Percentiles rank a stretch among this genome's conserved stretches.
Conservation (phyloP, 2,797 vertebrate genomes). For the Pipistrellus kuhlii region DNA sequence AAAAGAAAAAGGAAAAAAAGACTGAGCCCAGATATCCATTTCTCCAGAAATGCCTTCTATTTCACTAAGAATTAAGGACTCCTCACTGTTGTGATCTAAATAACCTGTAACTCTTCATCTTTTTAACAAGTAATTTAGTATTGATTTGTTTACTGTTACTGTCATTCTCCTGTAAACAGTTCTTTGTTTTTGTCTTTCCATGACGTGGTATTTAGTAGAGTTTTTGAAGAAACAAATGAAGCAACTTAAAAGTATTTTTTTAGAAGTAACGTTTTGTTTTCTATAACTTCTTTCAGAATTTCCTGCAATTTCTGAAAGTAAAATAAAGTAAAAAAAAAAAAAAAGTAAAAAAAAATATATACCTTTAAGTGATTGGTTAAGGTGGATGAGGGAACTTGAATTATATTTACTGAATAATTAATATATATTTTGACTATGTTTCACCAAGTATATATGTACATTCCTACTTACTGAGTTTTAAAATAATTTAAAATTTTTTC, state of each 20-base stretch:
- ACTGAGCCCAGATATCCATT: background rate
- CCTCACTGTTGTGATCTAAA: background rate
- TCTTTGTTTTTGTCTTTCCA: constrained; percentile 15
- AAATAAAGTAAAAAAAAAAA: constrained; percentile 19
- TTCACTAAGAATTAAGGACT: background rate
- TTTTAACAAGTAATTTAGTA: background rate
- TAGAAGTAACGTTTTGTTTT: background rate
- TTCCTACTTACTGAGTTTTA: constrained; percentile 3
- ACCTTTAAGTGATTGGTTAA: background rate
- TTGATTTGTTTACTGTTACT: background rate
- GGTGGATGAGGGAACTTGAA: background rate
- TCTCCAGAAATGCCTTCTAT: background rate
- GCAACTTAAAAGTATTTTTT: background rate
- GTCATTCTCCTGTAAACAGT: background rate
- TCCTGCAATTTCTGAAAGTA: background rate
- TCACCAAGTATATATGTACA: background rate
- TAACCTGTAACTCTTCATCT: background rate
- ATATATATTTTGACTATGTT: background rate
- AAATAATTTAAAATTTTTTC: constrained; percentile 69
- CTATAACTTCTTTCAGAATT: constrained; percentile 41
- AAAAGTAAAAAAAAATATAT: background rate
- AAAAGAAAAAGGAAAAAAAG: background rate
- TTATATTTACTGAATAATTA: background rate
- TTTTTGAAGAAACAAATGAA: background rate
- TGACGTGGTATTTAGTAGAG: background rate